A percentile compares a stretch with the other conserved stretches of the same genome.
phyloP scores from a whole-genome alignment of 2,888 invertebrate genomes.

The Plebejus melissa region DNA sequence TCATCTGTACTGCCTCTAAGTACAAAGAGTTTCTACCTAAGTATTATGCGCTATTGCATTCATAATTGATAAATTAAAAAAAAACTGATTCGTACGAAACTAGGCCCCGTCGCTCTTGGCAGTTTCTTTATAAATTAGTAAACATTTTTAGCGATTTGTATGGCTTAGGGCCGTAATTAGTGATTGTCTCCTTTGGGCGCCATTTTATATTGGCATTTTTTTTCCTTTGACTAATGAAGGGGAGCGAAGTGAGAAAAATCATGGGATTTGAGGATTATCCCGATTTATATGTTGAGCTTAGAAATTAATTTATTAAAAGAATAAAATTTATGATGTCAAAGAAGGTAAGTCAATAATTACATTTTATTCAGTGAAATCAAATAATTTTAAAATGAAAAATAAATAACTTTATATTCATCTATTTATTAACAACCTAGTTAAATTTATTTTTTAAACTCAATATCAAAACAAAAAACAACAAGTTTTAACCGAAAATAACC shows the following conservation, averaged over 20 bases:
- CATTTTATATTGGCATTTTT: constrained; percentile 60
- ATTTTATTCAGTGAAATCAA: background rate
- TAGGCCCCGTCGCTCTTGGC: constrained; percentile 25
- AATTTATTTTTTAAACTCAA: too few relatives aligned
- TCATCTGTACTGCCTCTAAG: background rate
- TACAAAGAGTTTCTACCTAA: background rate
- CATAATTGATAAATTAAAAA: background rate
- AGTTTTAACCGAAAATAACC: too few relatives aligned
- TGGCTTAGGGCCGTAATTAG: constrained; percentile 71
- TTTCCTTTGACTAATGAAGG: constrained; percentile 63
- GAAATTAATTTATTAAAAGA: constrained; percentile 23
- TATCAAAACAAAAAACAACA: too few relatives aligned
- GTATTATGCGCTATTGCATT: background rate
- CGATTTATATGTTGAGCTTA: constrained; percentile 30
- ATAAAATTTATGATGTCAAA: background rate
- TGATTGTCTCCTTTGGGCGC: constrained; percentile 60
- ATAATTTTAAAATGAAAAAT: background rate
- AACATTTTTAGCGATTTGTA: constrained; percentile 77
- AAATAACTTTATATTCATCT: background rate
- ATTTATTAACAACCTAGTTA: too few relatives aligned
- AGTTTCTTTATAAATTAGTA: constrained; percentile 68
- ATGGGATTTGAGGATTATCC: constrained; percentile 47
- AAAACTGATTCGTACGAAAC: constrained; percentile 34
- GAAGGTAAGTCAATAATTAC: background rate
- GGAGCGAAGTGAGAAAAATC: constrained; percentile 51